phyloP scores from a whole-genome alignment of 2,113 vertebrate species.

The Balaeniceps rex region DNA sequence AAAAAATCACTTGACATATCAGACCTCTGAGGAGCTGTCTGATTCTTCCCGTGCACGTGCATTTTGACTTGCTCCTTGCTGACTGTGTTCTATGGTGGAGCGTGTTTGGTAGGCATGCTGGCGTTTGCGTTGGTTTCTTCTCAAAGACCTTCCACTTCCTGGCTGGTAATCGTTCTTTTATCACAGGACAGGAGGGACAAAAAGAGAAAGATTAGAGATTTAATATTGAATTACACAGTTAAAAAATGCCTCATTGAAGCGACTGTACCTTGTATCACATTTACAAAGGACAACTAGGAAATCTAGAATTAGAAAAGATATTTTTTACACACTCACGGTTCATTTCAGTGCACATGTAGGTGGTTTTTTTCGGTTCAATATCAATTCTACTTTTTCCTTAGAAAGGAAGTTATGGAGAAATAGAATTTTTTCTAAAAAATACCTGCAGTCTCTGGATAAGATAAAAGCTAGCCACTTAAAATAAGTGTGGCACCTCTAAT shows the following conservation, averaged over 20 bases:
- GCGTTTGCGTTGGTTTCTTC: slow-evolving; percentile 83
- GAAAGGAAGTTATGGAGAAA: not conserved
- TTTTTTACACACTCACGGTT: not conserved
- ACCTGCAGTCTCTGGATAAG: not conserved
- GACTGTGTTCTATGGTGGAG: slow-evolving; percentile 85
- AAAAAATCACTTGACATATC: not conserved
- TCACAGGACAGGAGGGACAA: not conserved
- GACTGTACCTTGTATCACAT: not conserved
- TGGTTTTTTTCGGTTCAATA: not conserved
- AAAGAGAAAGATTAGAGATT: not conserved
- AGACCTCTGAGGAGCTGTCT: slow-evolving; percentile 86
- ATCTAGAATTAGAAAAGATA: not conserved
- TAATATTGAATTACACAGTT: not conserved
- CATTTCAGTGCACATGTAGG: not conserved
- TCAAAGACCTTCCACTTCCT: slow-evolving; percentile 77
- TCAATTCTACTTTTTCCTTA: not conserved
- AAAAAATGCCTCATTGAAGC: not conserved
- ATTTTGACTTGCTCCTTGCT: slow-evolving; percentile 62
- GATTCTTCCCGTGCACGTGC: slow-evolving; percentile 75
- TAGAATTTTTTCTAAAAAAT: accelerated
- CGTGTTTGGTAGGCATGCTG: slow-evolving; percentile 93
- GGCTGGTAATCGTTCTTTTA: slow-evolving; percentile 77
- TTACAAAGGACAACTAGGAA: not conserved
- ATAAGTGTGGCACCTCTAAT: not conserved
- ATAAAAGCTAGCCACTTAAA: not conserved